Percentiles rank a stretch among this genome's conserved stretches.
Evolutionary conservation across 2,113 vertebrate genomes (phyloP).

Genomic region (Balaenoptera acutorostrata): DNA sequence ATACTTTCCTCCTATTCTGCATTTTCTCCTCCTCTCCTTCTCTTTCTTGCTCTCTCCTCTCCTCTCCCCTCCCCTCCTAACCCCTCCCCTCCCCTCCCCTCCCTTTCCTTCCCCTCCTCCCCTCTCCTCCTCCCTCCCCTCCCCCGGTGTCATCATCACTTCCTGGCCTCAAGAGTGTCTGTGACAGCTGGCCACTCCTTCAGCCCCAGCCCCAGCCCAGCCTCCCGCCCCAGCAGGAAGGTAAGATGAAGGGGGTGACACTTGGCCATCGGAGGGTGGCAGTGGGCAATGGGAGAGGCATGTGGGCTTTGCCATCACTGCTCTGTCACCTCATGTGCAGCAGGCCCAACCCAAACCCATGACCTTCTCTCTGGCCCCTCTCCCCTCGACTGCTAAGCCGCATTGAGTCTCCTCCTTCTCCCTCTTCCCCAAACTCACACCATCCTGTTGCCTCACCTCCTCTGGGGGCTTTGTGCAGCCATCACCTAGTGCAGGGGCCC

Average conservation of each 20-base stretch:
- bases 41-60: no score
- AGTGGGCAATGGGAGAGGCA: neutral
- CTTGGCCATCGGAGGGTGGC: neutral
- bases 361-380: neutral
- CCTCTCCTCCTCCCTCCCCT: neutral
- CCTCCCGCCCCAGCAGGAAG: no score
- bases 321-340: neutral
- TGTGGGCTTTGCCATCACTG: neutral
- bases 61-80: no score
- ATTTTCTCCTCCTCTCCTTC: no score
- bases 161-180: neutral
- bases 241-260: neutral
- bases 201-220: no score
- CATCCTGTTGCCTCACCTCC: neutral
- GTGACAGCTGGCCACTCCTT: neutral
- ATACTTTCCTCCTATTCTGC: no score
- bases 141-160: neutral
- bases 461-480: neutral
- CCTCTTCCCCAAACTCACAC: neutral
- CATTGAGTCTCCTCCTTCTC: neutral
- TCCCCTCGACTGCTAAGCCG: neutral
- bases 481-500: fast-evolving
- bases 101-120: no score
- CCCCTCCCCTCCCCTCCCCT: no score
- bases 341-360: neutral